Conservation (phyloP, 2,797 vertebrate species). For the Lerista edwardsae region DNA sequence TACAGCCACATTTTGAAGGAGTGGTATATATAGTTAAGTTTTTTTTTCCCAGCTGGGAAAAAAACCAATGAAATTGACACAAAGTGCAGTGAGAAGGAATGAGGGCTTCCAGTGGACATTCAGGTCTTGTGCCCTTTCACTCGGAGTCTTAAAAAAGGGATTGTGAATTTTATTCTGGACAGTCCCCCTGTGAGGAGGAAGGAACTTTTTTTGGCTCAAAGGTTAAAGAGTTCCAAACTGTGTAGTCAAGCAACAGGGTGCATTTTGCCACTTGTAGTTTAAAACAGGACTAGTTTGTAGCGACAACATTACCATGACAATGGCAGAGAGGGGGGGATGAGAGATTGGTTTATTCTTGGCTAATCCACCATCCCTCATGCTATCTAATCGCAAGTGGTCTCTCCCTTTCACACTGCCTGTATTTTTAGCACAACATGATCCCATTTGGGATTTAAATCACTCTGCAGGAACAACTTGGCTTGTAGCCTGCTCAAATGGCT, state of each 20-base stretch:
- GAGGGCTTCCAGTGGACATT: too few relatives aligned
- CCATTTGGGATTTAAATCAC: constrained; percentile 62
- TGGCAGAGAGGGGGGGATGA: background rate
- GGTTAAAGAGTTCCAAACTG: constrained; percentile 55
- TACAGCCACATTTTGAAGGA: too few relatives aligned
- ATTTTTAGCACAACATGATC: constrained; percentile 64
- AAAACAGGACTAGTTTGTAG: constrained; percentile 62
- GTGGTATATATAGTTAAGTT: too few relatives aligned
- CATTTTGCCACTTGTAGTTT: constrained; percentile 46
- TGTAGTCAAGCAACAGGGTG: constrained; percentile 47
- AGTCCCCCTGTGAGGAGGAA: constrained; percentile 80
- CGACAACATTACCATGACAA: constrained; percentile 61
- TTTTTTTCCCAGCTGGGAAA: too few relatives aligned
- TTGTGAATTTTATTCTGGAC: too few relatives aligned
- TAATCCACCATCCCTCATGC: constrained; percentile 27
- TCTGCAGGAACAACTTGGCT: constrained; percentile 52
- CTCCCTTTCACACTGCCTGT: constrained; percentile 48
- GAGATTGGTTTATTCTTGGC: constrained; percentile 41
- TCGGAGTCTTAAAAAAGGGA: too few relatives aligned
- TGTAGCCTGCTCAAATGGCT: constrained; percentile 51
- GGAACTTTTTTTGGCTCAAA: constrained; percentile 77
- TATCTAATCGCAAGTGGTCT: constrained; percentile 22
- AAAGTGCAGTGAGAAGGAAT: too few relatives aligned
- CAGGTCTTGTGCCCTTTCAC: too few relatives aligned
- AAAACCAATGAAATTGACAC: too few relatives aligned